Evolutionary conservation across 2,113 vertebrate genomes (phyloP), one percentile per base, ranked within the genome.

Genomic region (Macrotis lagotis): DNA sequence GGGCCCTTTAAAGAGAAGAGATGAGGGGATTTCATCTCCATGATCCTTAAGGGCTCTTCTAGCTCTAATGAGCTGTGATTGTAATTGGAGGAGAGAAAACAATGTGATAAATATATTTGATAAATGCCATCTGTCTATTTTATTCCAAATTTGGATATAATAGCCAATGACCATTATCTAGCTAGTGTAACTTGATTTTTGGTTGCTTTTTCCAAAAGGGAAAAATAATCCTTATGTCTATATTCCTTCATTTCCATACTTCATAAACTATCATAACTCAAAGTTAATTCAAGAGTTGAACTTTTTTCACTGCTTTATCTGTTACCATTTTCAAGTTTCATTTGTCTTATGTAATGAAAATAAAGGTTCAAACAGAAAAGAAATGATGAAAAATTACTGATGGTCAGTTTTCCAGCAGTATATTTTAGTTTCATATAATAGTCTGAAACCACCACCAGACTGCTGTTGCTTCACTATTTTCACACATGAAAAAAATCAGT

Each of bases 351-450:
- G 25, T 49, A 50, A 49, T 19, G 28, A 90, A 90, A 14, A 90
- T 90, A 90, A 90, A 49, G 19, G 66, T 24, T 83, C 19, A 22
- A 95, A 50, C 12, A 51, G 25, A 92, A 91, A 91, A 1, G 8
- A 90, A 88, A 88, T 59, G 47, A 91, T 91, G 12, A 48, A 89
- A 51, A 94, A 96, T 93, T 93, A 50, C 25, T 91, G 51, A 37
- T 10, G 24, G 2, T 4, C 91, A 0, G 53, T 88, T 96, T 97
- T 93, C 93, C 51, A 37, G 24, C 88, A 91, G 66, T 25, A 28
- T 6, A 3, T 93, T 97, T 95, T 44, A 91, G 28, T 92, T 97
- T 90, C 88, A 37, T 10, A 8, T 92, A 12, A 22, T 96, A 55
- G 95, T 47, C 51, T 94, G 1, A 3, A 90, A 92, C 59, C n/a